These are phyloP conservation scores for Pelecanoides urinatrix DNA, from an alignment of 2,113 vertebrate genomes.

Conservation along the genomic window DNA sequence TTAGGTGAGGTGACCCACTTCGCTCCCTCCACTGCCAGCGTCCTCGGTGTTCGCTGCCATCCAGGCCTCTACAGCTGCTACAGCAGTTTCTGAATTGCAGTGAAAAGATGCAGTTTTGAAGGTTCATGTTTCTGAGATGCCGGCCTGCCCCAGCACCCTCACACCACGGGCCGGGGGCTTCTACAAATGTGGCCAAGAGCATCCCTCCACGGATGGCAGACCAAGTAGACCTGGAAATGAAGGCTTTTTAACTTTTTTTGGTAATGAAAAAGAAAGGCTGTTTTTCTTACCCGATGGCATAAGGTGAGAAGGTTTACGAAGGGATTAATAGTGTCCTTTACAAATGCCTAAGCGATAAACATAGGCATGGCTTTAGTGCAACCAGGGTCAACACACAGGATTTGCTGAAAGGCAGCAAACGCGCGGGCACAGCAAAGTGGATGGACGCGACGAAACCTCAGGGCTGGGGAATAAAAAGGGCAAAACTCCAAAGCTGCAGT, in stretches of 20 bases:
- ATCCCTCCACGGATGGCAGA: background rate
- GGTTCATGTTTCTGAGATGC: background rate
- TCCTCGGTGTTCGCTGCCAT: background rate
- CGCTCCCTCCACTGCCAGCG: background rate
- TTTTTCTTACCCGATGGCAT: background rate
- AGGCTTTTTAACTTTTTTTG: background rate
- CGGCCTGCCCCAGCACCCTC: background rate
- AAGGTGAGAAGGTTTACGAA: background rate
- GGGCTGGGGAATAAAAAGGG: background rate
- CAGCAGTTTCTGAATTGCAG: background rate
- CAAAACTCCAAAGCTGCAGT: background rate
- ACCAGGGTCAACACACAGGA: background rate
- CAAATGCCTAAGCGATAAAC: background rate
- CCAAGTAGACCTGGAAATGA: background rate
- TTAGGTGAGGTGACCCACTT: background rate
- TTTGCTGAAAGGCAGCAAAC: background rate
- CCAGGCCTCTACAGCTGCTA: background rate
- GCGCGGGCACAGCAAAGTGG: background rate
- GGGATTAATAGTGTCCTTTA: background rate
- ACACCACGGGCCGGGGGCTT: accelerated
- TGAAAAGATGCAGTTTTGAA: background rate
- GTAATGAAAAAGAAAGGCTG: background rate
- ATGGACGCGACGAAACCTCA: background rate
- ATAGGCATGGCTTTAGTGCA: accelerated
- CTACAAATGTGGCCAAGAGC: background rate